phyloP scores from a whole-genome alignment of 2,797 vertebrate species.

The Buphagus erythrorhynchus region DNA sequence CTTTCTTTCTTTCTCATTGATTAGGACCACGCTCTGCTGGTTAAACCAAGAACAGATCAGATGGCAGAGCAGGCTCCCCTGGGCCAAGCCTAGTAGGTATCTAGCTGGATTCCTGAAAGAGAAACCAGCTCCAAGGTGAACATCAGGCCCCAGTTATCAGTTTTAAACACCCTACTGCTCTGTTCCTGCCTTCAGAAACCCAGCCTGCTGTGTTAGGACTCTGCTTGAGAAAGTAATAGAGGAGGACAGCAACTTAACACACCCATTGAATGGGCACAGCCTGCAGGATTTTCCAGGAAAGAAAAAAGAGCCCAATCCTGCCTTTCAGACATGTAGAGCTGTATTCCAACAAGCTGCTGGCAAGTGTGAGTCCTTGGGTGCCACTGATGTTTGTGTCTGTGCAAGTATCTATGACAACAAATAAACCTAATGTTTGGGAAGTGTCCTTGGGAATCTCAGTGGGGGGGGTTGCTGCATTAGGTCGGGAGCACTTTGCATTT shows the following conservation, averaged over 20 bases:
- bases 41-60: neutral
- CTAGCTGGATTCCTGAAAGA: neutral
- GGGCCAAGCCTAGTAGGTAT: neutral
- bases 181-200: neutral
- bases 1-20: neutral
- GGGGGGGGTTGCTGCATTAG: neutral
- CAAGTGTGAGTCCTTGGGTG: neutral
- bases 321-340: neutral
- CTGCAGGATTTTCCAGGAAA: neutral
- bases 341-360: neutral
- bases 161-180: neutral
- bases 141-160: neutral
- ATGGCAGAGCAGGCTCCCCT: neutral
- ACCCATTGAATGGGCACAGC: neutral
- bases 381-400: neutral
- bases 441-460: neutral
- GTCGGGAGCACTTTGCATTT: neutral
- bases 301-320: neutral
- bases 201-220: neutral
- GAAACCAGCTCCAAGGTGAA: constrained; percentile 8
- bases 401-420: constrained; percentile 56
- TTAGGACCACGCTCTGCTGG: neutral
- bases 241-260: neutral
- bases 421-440: neutral
- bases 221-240: neutral